phyloP scores from a whole-genome alignment of 2,113 vertebrate genomes.

The Sinocyclocheilus anshuiensis region DNA sequence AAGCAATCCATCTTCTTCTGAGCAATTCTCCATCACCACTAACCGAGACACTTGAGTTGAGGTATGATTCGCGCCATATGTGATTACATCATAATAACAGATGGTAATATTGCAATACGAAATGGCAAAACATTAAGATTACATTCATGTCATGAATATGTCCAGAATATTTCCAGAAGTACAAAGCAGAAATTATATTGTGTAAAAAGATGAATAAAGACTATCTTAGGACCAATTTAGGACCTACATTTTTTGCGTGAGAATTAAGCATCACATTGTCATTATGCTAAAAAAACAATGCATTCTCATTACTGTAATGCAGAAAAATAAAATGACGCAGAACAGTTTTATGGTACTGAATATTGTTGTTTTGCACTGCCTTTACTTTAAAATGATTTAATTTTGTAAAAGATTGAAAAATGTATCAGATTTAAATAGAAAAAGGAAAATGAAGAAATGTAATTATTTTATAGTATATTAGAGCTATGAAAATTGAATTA shows the following conservation, averaged over 20 bases:
- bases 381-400: neutral
- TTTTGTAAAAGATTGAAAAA: neutral
- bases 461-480: too few species aligned
- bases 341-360: neutral
- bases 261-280: neutral
- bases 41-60: neutral
- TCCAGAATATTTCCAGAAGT: neutral
- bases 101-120: neutral
- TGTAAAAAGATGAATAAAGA: neutral
- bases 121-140: neutral
- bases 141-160: neutral
- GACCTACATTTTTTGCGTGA: neutral
- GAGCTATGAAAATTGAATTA: too few species aligned
- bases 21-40: neutral
- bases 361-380: neutral
- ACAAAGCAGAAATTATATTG: neutral
- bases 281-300: too few species aligned
- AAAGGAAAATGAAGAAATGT: neutral
- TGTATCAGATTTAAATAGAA: neutral
- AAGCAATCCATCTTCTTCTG: constrained; percentile 1
- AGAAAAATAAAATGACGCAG: neutral
- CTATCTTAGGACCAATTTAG: neutral
- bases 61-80: neutral
- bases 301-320: neutral
- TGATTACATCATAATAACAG: neutral